A percentile compares a stretch with the other conserved stretches of the same genome.
Conservation (phyloP, 30 jellyfish, hydroid and myxozoan species). For the Hydractinia symbiolongicarpus region DNA sequence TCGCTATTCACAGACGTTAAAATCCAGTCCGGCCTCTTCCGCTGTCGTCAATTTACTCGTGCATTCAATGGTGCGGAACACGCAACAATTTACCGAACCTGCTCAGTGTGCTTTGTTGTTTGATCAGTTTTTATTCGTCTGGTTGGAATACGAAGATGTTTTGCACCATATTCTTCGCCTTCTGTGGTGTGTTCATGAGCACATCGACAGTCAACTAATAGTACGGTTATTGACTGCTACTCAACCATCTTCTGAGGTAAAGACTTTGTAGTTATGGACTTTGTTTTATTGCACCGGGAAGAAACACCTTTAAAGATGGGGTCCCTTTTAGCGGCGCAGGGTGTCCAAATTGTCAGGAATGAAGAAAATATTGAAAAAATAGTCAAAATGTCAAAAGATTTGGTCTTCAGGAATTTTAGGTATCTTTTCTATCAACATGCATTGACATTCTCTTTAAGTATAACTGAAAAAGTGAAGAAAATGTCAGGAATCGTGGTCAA, state of each 20-base stretch:
- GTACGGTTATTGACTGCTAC: conserved; percentile 66
- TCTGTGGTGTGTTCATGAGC: conserved; percentile 59
- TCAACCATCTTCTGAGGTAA: conserved; percentile 77
- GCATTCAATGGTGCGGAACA: conserved; percentile 43
- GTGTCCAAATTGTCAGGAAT: too few species aligned
- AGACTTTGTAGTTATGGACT: neutral
- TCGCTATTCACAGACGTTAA: conserved; percentile 38
- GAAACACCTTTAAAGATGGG: neutral
- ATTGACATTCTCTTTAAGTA: too few species aligned
- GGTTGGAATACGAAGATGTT: conserved; percentile 62
- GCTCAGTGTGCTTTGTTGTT: conserved; percentile 50
- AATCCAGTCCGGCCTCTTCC: conserved; percentile 46
- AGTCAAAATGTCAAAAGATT: too few species aligned
- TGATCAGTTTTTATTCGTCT: conserved; percentile 61
- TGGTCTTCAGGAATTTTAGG: too few species aligned
- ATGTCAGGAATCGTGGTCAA: too few species aligned
- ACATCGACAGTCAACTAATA: conserved; percentile 58
- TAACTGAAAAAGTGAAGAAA: too few species aligned
- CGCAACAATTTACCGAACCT: conserved; percentile 46
- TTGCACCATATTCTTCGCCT: conserved; percentile 73
- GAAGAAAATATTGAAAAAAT: too few species aligned
- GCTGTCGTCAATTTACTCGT: conserved; percentile 35
- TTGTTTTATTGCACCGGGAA: neutral
- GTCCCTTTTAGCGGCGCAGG: too few species aligned
- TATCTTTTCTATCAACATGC: too few species aligned